These are phyloP conservation scores for Otolemur garnettii DNA, from an alignment of 2,113 vertebrate genomes.

Conservation along the genomic window DNA sequence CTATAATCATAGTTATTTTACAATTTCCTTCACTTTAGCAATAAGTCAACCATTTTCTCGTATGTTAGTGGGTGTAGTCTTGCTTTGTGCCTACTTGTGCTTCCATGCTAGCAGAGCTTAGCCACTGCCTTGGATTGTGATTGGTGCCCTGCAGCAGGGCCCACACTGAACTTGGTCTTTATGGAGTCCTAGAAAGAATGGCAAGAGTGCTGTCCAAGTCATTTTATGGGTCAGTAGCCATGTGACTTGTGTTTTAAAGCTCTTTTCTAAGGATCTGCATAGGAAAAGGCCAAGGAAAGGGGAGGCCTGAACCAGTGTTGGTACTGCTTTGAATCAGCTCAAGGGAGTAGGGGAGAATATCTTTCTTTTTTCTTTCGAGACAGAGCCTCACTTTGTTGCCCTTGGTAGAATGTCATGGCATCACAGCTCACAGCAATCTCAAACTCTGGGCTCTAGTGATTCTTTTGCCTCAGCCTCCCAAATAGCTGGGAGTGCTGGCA, in stretches of 20 bases:
- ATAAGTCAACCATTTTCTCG: not conserved
- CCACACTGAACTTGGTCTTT: not conserved
- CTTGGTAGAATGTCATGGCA: too few relatives aligned
- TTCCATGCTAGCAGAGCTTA: not conserved
- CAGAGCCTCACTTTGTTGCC: too few relatives aligned
- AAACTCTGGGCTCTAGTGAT: too few relatives aligned
- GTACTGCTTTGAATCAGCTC: not conserved
- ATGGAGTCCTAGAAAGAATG: not conserved
- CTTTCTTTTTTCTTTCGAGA: too few relatives aligned
- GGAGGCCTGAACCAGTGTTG: not conserved
- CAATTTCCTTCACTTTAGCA: conserved; percentile 2
- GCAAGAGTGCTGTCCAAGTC: not conserved
- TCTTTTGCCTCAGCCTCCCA: too few relatives aligned
- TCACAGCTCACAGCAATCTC: too few relatives aligned
- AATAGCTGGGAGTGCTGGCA: too few relatives aligned
- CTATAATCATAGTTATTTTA: conserved; percentile 11
- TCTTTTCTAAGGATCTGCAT: not conserved
- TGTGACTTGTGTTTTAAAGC: not conserved
- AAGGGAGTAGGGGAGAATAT: too few relatives aligned
- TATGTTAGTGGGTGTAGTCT: not conserved
- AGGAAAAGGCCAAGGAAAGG: not conserved
- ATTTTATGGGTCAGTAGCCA: not conserved
- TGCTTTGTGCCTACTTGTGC: not conserved
- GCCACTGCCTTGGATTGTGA: not conserved
- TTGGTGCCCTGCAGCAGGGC: not conserved